These are phyloP conservation scores for Lepeophtheirus salmonis DNA, from an alignment of 1,140 invertebrate genomes.

Conservation along the genomic window DNA sequence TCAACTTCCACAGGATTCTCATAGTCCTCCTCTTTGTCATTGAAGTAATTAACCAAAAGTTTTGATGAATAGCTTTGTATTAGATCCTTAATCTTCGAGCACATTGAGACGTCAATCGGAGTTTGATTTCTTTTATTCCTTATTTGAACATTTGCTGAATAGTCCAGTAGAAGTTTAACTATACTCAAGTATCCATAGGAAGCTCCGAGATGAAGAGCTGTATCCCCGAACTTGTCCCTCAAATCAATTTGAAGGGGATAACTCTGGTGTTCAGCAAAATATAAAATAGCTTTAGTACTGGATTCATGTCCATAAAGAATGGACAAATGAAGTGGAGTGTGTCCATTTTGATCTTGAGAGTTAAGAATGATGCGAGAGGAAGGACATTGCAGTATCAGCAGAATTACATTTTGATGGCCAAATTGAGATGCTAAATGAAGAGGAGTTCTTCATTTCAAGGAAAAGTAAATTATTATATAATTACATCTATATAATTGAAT, in stretches of 20 bases:
- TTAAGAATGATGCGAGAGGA: not conserved
- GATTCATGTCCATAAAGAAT: not conserved
- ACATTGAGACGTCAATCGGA: not conserved
- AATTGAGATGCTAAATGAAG: not conserved
- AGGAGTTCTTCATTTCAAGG: not conserved
- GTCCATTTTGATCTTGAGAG: not conserved
- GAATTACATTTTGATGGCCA: not conserved
- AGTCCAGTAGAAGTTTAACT: not conserved
- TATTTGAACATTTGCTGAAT: not conserved
- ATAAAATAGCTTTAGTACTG: not conserved
- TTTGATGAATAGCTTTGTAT: not conserved
- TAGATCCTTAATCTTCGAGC: not conserved
- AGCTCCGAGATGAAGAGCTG: not conserved
- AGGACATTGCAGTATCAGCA: not conserved
- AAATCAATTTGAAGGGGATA: not conserved
- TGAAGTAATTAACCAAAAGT: not conserved
- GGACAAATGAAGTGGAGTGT: not conserved
- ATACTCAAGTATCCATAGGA: not conserved
- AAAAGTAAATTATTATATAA: no score
- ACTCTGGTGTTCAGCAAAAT: not conserved
- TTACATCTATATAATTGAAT: no score
- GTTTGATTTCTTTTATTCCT: not conserved
- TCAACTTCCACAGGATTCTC: not conserved
- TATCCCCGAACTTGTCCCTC: not conserved
- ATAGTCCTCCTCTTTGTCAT: not conserved